Evolutionary conservation across 2,797 vertebrate species (phyloP).

Genomic region (Cephalopachus bancanus): DNA sequence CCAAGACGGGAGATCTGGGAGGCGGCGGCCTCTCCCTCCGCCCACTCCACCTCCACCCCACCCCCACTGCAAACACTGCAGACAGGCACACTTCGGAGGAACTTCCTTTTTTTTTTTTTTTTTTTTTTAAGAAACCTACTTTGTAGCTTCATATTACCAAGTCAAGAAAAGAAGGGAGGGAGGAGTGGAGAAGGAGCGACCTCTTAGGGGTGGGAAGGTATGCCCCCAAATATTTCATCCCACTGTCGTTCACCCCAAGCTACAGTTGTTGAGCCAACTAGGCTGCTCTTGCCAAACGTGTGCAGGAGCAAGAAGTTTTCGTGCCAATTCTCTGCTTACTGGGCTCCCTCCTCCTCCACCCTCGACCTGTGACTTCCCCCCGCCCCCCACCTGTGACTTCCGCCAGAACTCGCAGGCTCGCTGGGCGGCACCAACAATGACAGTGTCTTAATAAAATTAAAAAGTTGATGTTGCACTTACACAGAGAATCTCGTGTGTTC

Average conservation of each 20-base stretch:
- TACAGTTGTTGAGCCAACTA: background rate
- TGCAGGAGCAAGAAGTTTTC: too few species aligned
- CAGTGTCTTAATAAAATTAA: background rate
- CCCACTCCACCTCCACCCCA: background rate
- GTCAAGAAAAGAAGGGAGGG: background rate
- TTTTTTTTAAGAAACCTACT: background rate
- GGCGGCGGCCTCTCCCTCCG: too few species aligned
- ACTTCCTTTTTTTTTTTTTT: background rate
- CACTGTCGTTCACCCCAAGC: background rate
- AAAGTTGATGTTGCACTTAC: background rate
- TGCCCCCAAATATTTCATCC: background rate
- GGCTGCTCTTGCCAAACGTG: background rate
- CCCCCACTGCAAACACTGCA: background rate
- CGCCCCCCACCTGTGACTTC: background rate
- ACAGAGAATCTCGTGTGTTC: background rate
- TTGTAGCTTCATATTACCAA: background rate
- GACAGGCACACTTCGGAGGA: background rate
- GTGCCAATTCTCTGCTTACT: background rate
- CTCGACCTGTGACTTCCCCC: too few species aligned
- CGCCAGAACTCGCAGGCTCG: background rate
- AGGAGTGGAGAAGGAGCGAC: accelerated
- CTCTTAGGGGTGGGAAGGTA: background rate
- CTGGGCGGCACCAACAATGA: background rate
- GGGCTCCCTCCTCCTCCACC: background rate
- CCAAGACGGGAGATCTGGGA: background rate